These are phyloP conservation scores for Nemopilema nomurai DNA, from an alignment of 30 jellyfish, hydroid and myxozoan genomes.

Conservation along the genomic window DNA sequence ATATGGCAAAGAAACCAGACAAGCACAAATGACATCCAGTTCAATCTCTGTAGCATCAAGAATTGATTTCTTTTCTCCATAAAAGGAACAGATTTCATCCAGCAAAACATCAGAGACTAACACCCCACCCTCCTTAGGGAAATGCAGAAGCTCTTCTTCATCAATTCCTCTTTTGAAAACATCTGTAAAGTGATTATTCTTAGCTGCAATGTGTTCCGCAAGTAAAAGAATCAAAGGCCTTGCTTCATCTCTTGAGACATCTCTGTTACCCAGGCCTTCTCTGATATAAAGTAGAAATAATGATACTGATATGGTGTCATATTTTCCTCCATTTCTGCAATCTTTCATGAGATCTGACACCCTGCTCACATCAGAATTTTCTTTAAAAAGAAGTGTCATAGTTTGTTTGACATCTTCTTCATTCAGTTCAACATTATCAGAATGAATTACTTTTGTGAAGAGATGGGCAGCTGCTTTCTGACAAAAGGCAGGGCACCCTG, in stretches of 20 bases:
- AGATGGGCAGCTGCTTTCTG: not conserved
- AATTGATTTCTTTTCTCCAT: not conserved
- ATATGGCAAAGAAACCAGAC: conserved; percentile 48
- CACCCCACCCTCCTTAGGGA: conserved; percentile 1
- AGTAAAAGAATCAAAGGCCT: not conserved
- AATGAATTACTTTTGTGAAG: conserved; percentile 15
- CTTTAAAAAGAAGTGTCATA: not conserved
- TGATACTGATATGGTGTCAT: not conserved
- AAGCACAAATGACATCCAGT: conserved; percentile 8
- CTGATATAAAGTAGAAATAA: not conserved
- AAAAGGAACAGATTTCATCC: not conserved
- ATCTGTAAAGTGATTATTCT: conserved; percentile 3
- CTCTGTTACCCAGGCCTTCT: not conserved
- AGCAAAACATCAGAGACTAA: conserved; percentile 22
- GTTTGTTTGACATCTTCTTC: not conserved
- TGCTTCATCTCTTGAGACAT: conserved; percentile 3
- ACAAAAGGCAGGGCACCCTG: not conserved
- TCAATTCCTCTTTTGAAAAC: not conserved
- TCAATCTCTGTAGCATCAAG: not conserved
- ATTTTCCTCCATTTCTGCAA: not conserved
- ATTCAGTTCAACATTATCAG: not conserved
- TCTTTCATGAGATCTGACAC: conserved; percentile 10
- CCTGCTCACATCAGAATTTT: not conserved
- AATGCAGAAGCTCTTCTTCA: not conserved
- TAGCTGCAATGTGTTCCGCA: conserved; percentile 15